Percentiles rank a stretch among this genome's conserved stretches.
Conservation (phyloP, 1,140 invertebrate species). For the Drosophila baimaii region DNA sequence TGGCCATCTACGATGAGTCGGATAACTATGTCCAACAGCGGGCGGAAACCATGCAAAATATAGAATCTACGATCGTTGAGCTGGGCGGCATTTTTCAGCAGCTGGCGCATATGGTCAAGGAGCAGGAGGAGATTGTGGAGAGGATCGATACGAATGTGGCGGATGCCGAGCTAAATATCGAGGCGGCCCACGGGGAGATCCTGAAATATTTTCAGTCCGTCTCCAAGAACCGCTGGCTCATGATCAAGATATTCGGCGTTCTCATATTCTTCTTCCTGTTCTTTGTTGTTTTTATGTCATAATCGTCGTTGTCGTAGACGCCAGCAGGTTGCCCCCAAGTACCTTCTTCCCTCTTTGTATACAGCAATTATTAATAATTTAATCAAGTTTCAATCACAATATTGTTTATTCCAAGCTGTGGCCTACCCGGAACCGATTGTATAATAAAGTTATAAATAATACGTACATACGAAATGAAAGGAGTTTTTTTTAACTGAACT, state of each 20-base stretch:
- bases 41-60: constrained; percentile 99
- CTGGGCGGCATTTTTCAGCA: constrained; percentile 99
- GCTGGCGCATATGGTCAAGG: constrained; percentile 99
- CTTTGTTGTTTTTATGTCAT: constrained; percentile 97
- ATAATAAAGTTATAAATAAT: constrained; percentile 74
- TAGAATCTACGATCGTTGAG: constrained; percentile 99
- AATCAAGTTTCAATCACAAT: constrained; percentile 43
- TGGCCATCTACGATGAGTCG: constrained; percentile 92
- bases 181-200: constrained; percentile 98
- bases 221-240: constrained; percentile 98
- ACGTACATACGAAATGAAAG: constrained; percentile 39
- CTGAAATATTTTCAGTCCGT: constrained; percentile 99
- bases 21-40: constrained; percentile 96
- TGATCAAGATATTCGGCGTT: constrained; percentile 99
- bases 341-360: constrained; percentile 33
- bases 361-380: constrained; percentile 37
- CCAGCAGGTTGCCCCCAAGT: constrained; percentile 27
- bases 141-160: constrained; percentile 99
- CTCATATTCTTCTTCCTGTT: constrained; percentile 99
- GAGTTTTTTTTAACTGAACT: not conserved
- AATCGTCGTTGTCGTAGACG: constrained; percentile 67
- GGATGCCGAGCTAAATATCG: constrained; percentile 97
- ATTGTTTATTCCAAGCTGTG: constrained; percentile 49
- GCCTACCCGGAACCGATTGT: constrained; percentile 50
- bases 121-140: constrained; percentile 99